Base-by-base conservation (phyloP, 2,113 vertebrate species). In the Psophia crepitans region DNA sequence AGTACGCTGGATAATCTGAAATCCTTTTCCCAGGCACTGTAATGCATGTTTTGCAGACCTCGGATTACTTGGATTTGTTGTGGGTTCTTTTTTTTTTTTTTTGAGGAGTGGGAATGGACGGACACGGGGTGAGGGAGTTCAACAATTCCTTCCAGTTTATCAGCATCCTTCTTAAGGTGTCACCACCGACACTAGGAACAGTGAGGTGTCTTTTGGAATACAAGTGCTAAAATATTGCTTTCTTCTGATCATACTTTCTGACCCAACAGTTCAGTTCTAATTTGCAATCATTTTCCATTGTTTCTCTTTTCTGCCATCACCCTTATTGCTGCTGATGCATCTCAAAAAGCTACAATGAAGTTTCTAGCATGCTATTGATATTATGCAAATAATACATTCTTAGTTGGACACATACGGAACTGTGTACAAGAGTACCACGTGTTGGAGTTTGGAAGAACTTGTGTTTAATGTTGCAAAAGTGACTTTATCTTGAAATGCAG, bases 201-300 rank as follows among this genome's bases (percentile, higher is more conserved):
- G 3, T 39, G 33, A n/a, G 46, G 28, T 81, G 68, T 49, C 27
- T 93, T 94, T 58, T 76, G 66, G 48, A 94, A 64, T 43, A 56
- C 26, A 44, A 76, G 19, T 61, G 33, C 51, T 81, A 39, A 75
- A 88, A 68, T 11, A 37, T 1, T 74, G 26, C 28, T 49, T 69
- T 76, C 76, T 90, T 90, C 32, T 95, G n/a, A 57, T 77, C 13
- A 8, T 68, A 33, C 26, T 81, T 91, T 66, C 81, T 70, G n/a
- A 57, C 64, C 39, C 18, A 81, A 32, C 28, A 28, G 24, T 64
- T 75, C 46, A 9, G 10, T 94, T 89, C 64, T 75, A 53, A 66
- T 49, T 60, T 89, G 41, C 69, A 54, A 0, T 66, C 6, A 60
- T 82, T 93, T 95, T 58, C 32, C 20, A 21, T 77, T 87, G 54